A percentile compares a stretch with the other conserved stretches of the same genome.
Evolutionary conservation across 2,113 vertebrate species (phyloP).

Genomic region (Lepus americanus): DNA sequence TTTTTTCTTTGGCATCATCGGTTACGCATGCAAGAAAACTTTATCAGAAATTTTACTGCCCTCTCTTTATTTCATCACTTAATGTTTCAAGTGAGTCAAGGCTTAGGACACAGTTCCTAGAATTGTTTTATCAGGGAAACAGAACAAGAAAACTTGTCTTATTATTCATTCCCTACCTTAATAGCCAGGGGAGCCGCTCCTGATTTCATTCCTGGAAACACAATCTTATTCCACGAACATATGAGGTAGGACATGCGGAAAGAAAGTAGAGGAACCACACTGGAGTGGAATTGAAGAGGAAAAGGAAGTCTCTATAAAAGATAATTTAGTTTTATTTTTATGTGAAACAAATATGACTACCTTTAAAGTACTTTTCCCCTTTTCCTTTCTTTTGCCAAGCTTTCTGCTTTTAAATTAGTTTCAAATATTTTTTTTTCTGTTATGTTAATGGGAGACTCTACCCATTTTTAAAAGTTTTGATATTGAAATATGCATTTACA

Average conservation of each 20-base stretch:
- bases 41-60: not conserved
- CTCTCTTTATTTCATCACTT: slow-evolving; percentile 45
- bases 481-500: not conserved
- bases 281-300: not conserved
- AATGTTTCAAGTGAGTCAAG: not conserved
- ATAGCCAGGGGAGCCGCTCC: not conserved
- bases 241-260: not conserved
- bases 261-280: accelerated
- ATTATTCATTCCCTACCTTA: not conserved
- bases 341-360: not conserved
- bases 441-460: not conserved
- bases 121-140: not conserved
- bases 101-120: not conserved
- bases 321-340: not conserved
- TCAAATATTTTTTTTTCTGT: slow-evolving; percentile 14
- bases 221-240: not conserved
- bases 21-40: not conserved
- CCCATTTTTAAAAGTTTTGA: not conserved
- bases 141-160: not conserved
- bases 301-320: not conserved
- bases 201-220: not conserved
- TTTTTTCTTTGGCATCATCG: slow-evolving; percentile 34
- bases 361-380: accelerated
- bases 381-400: not conserved
- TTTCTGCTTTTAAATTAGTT: slow-evolving; percentile 23